Evolutionary conservation across 1,140 invertebrate genomes (phyloP).

Genomic region (Ephestia elutella): DNA sequence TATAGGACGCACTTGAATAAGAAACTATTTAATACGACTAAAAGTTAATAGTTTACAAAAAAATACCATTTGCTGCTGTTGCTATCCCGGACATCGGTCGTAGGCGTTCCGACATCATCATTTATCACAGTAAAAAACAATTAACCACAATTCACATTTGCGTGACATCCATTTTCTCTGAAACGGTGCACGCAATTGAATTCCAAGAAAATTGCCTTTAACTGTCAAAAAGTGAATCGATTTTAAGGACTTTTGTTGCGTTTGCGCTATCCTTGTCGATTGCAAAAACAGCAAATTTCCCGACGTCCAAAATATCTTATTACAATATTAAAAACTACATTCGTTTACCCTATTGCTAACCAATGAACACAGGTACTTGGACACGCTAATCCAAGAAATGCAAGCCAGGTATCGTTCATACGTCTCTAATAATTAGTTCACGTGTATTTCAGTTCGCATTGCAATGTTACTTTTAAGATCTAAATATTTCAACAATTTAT

Average conservation of each 20-base stretch:
- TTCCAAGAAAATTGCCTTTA: not conserved
- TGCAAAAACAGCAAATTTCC: slow-evolving; percentile 23
- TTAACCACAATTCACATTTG: not conserved
- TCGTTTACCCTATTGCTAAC: slow-evolving; percentile 38
- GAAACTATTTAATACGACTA: slow-evolving; percentile 24
- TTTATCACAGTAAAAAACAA: not conserved
- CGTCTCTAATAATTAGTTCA: not conserved
- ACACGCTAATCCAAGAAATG: slow-evolving; percentile 40
- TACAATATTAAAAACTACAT: slow-evolving; percentile 22
- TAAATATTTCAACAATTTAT: not conserved
- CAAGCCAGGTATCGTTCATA: slow-evolving; percentile 22
- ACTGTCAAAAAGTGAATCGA: not conserved
- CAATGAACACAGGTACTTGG: slow-evolving; percentile 63
- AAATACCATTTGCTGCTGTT: slow-evolving; percentile 22
- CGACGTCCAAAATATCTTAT: slow-evolving; percentile 21
- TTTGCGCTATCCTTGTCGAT: slow-evolving; percentile 1
- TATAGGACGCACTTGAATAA: slow-evolving; percentile 44
- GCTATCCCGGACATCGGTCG: slow-evolving; percentile 17
- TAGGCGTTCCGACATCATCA: not conserved
- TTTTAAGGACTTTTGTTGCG: slow-evolving; percentile 2
- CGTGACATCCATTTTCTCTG: not conserved
- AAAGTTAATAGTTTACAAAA: slow-evolving; percentile 27
- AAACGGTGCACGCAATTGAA: not conserved
- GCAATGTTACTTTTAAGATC: not conserved
- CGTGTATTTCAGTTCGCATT: not conserved